Base-by-base conservation (phyloP, 2,888 invertebrate species). In the Drosophila cracens region DNA sequence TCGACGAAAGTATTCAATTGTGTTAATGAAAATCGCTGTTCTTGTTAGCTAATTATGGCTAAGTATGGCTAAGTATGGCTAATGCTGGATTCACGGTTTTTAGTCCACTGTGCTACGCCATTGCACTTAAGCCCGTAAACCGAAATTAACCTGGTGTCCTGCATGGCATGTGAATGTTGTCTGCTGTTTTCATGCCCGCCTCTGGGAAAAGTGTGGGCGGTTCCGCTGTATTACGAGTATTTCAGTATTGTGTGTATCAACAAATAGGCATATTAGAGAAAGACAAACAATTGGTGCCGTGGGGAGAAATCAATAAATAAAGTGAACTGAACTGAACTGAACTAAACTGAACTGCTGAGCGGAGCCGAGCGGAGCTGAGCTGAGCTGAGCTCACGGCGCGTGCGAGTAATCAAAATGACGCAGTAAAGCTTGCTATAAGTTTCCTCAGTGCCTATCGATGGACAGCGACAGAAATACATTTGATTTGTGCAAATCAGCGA, bases 331-430 rank as follows among this genome's bases (percentile, higher is more conserved):
- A 57, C 51, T 29, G 51, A 51, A 57, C 21, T 1, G 27, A 29
- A 25, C 21, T 38, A 25, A 63, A 79, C 59, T 54, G 1, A n/a
- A 52, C 33, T n/a, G 78, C 60, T 0, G n/a, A 64, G 74, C 56
- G 29, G 16, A 38, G 5, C 5, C 0, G n/a, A 54, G 25, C 54
- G 0, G 38, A 54, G 49, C n/a, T 13, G n/a, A 36, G 27, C 34
- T 40, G 16, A 33, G 31, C 48, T 48, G 40, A 67, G 70, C 54
- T 56, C 40, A 71, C 48, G 69, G 68, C 69, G 81, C 72, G 81
- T 85, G 83, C 70, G 70, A 79, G 88, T 79, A 87, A 87, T 87
- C 85, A 89, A 87, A 87, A 83, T 81, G 77, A 75, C 67, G 80
- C 65, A 62, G 29, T 65, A 65, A 81, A 81, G 62, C 61, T 70